These are phyloP conservation scores for Drosophila nigritarsus DNA, from an alignment of 2,888 invertebrate species.

Conservation along the genomic window DNA sequence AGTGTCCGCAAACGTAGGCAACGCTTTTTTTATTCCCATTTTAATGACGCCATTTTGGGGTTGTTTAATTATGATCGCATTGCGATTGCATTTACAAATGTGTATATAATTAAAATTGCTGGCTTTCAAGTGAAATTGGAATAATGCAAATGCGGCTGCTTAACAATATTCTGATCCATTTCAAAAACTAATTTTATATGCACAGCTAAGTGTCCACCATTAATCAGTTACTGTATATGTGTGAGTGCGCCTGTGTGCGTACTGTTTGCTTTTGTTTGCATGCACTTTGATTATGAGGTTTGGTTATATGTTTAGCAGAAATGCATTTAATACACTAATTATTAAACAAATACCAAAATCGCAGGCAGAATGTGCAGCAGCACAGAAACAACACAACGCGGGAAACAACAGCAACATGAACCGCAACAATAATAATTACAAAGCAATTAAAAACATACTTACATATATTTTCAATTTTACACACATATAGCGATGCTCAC, in stretches of 20 bases:
- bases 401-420: conserved; percentile 20
- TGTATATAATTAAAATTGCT: conserved; percentile 12
- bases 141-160: conserved; percentile 27
- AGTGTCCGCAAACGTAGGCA: conserved; percentile 69
- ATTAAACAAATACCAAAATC: conserved; percentile 56
- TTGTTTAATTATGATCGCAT: conserved; percentile 51
- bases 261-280: conserved; percentile 26
- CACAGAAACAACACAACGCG: conserved; percentile 7
- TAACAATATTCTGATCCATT: conserved; percentile 28
- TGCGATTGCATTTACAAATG: conserved; percentile 24
- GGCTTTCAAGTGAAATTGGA: conserved; percentile 12
- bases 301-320: conserved; percentile 38
- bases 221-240: conserved; percentile 31
- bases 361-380: conserved; percentile 11
- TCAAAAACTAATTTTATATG: conserved; percentile 10
- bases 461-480: conserved; percentile 27
- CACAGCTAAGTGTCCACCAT: conserved; percentile 43
- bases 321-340: conserved; percentile 67
- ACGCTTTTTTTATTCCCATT: conserved; percentile 33
- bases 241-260: neutral
- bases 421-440: conserved; percentile 75
- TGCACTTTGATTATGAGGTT: conserved; percentile 45
- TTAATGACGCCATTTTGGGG: conserved; percentile 50
- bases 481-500: neutral
- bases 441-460: conserved; percentile 74